phyloP scores from a whole-genome alignment of 2,113 vertebrate genomes.

The Gracilinanus agilis region DNA sequence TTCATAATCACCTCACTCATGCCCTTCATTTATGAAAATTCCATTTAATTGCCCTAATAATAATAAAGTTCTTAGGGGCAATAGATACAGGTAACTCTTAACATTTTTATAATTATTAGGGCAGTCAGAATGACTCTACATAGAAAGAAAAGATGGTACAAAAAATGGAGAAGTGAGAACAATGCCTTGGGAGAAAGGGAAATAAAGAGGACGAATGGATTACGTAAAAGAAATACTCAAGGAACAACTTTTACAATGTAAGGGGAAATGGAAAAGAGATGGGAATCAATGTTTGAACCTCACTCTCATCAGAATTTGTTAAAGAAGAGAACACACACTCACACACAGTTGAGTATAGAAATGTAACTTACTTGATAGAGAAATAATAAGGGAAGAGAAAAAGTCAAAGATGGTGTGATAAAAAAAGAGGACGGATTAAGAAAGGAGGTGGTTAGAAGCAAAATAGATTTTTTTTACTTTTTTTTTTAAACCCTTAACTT shows the following conservation, averaged over 20 bases:
- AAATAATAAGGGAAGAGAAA: background rate
- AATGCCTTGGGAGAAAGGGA: background rate
- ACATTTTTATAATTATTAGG: background rate
- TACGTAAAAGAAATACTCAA: background rate
- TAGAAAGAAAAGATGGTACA: background rate
- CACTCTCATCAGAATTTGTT: background rate
- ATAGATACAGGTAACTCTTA: background rate
- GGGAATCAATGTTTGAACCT: background rate
- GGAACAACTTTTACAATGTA: background rate
- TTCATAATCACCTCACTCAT: background rate
- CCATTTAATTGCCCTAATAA: background rate
- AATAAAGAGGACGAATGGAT: background rate
- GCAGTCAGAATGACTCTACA: background rate
- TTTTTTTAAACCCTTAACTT: no score
- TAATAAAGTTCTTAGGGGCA: background rate
- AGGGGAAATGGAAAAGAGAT: background rate
- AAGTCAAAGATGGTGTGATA: background rate
- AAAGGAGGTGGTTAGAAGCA: background rate
- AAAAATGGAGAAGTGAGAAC: background rate
- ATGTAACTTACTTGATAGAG: background rate
- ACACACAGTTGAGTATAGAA: background rate
- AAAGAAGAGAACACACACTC: background rate
- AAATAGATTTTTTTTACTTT: no score
- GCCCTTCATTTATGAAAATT: background rate
- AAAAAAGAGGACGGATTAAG: background rate